Evolutionary conservation across 2,888 invertebrate species (phyloP), one percentile per base, ranked within the genome.

Genomic region (Balanococcus diminutus): DNA sequence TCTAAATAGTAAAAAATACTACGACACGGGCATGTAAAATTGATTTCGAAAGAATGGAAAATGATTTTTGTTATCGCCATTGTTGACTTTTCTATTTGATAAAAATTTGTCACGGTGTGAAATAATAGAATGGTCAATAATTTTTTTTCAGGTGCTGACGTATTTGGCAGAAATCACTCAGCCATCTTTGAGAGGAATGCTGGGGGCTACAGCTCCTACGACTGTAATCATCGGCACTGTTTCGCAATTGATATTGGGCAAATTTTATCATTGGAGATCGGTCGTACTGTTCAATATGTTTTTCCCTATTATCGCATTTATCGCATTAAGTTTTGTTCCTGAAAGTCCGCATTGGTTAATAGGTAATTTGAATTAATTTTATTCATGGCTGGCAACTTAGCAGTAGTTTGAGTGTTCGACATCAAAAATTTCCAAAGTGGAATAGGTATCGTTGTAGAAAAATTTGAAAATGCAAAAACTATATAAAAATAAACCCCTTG

Each of bases 121-220:
- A n/a, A n/a, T n/a, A n/a, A n/a, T n/a, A n/a, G n/a, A n/a, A n/a
- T n/a, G n/a, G n/a, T n/a, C n/a, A 75, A 19, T 36, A 1, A 11
- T 46, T 72, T 81, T 87, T 87, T 89, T 89, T 36, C 88, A 94
- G 94, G 94, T 95, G 39, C 90, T 96, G 88, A 95, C 95, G 0
- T 96, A 96, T 89, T 95, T 96, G 16, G 95, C 96, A 5, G 96
- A 96, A 91, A 93, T 96, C 82, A 95, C 95, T 0, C 94, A 95
- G 89, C 95, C 96, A 0, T 93, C 94, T 88, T 91, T 95, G 51
- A 92, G 96, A 39, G 96, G 96, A 0, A 92, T 93, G 88, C 90
- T 95, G 2, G 92, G 95, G 0, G 95, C 95, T 6, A 93, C 95
- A 22, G 94, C 95, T 87, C 93, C 94, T 0, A 93, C 95, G 90